phyloP scores from a whole-genome alignment of 35 echinoderm and acorn worm species.

The Apostichopus californicus region DNA sequence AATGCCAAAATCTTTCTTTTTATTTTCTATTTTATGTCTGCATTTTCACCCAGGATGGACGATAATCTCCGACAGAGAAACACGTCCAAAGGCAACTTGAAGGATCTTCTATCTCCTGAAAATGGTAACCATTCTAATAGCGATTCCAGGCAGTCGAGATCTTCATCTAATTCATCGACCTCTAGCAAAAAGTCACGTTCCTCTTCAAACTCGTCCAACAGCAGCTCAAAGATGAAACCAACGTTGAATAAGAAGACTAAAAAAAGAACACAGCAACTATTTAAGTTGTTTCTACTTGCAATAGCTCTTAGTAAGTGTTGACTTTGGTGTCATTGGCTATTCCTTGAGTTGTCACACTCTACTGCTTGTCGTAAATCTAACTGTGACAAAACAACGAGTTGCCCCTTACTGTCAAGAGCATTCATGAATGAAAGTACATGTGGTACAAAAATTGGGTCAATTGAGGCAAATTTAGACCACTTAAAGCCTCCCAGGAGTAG shows the following conservation, averaged over 20 bases:
- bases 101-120: not conserved
- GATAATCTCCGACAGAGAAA: constrained; percentile 12
- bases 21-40: too few relatives aligned
- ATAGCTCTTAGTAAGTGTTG: constrained; percentile 22
- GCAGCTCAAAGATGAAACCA: constrained; percentile 15
- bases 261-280: not conserved
- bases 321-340: not conserved
- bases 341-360: not conserved
- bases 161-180: constrained; percentile 30
- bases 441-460: too few relatives aligned
- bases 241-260: not conserved
- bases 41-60: not conserved
- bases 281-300: not conserved
- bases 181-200: constrained; percentile 37
- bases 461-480: too few relatives aligned
- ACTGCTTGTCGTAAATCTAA: too few relatives aligned
- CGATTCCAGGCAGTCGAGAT: not conserved
- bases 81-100: constrained; percentile 8
- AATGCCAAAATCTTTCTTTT: too few relatives aligned
- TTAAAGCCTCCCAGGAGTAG: too few relatives aligned
- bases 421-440: too few relatives aligned
- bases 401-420: too few relatives aligned
- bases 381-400: too few relatives aligned
- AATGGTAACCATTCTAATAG: not conserved
- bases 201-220: constrained; percentile 24